phyloP scores from a whole-genome alignment of 2,888 invertebrate species.

The Trachelus tabidus region DNA sequence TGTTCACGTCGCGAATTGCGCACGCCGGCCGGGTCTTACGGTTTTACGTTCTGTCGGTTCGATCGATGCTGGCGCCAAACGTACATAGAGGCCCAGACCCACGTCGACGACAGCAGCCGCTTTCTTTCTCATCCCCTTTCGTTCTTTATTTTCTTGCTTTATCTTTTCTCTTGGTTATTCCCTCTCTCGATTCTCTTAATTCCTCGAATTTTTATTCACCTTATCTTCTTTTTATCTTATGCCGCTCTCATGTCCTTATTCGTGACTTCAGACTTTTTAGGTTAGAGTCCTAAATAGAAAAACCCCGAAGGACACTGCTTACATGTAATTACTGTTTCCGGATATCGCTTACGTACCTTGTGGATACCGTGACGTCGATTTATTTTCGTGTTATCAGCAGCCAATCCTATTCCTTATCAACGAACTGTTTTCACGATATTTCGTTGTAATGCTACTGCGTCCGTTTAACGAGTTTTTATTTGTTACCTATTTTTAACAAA shows the following conservation, averaged over 20 bases:
- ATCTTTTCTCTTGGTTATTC: background rate
- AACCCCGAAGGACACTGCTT: background rate
- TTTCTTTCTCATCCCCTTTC: background rate
- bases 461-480: background rate
- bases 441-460: background rate
- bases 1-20: background rate
- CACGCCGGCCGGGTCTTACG: background rate
- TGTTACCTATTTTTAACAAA: too few relatives aligned
- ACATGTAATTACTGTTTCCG: background rate
- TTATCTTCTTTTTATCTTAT: background rate
- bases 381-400: background rate
- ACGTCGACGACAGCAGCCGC: background rate
- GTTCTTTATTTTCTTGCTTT: background rate
- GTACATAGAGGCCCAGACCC: background rate
- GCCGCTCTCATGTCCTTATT: background rate
- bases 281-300: background rate
- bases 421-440: background rate
- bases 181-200: background rate
- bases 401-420: background rate
- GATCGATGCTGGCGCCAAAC: slow-evolving; percentile 2
- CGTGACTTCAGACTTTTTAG: background rate
- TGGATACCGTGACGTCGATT: background rate
- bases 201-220: background rate
- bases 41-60: background rate
- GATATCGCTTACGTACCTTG: background rate